These are phyloP conservation scores for Drosophila melanogaster DNA, from an alignment of 1,140 invertebrate genomes.

Conservation along the genomic window Release_6_plus_ISO1_MT NT_037436.4:3091501-3092000, in stretches of 20 bases:
- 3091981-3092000: slow-evolving; percentile 95
- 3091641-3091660: slow-evolving; percentile 96
- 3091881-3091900: slow-evolving; percentile 93
- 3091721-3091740: slow-evolving; percentile 97
- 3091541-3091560: slow-evolving; percentile 67
- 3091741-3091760: slow-evolving; percentile 98
- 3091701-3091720: slow-evolving; percentile 98
- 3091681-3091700: slow-evolving; percentile 97
- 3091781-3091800: slow-evolving; percentile 97
- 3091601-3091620: slow-evolving; percentile 43
- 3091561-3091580: slow-evolving; percentile 65
- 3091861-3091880: slow-evolving; percentile 87
- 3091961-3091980: slow-evolving; percentile 93
- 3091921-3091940: slow-evolving; percentile 95
- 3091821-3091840: slow-evolving; percentile 82
- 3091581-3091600: slow-evolving; percentile 66
- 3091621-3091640: slow-evolving; percentile 92
- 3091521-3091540: slow-evolving; percentile 57
- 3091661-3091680: slow-evolving; percentile 98
- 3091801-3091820: slow-evolving; percentile 95
- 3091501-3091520: slow-evolving; percentile 34
- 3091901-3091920: slow-evolving; percentile 89
- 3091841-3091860: not conserved
- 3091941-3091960: slow-evolving; percentile 92
- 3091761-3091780: slow-evolving; percentile 94